A percentile compares a stretch with the other conserved stretches of the same genome.
phyloP scores from a whole-genome alignment of 2,888 invertebrate genomes.

The Neoascia interrupta region DNA sequence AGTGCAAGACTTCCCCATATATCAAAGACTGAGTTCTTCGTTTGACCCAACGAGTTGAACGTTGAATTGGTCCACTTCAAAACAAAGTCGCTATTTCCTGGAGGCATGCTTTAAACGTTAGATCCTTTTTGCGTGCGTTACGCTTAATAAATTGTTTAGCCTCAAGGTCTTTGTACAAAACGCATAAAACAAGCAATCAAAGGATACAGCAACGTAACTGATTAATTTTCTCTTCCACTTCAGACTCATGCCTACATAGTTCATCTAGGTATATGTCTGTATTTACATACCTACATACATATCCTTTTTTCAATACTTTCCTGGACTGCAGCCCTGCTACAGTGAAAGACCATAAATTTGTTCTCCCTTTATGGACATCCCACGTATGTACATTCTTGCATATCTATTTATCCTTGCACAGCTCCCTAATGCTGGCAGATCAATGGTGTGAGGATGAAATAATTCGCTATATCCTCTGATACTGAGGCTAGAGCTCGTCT shows the following conservation, averaged over 20 bases:
- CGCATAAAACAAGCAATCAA: slow-evolving; percentile 10
- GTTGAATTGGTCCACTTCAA: too few species aligned
- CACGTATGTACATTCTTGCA: neutral
- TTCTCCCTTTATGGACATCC: slow-evolving; percentile 17
- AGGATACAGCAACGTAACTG: slow-evolving; percentile 38
- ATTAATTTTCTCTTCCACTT: slow-evolving; percentile 21
- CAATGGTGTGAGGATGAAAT: slow-evolving; percentile 25
- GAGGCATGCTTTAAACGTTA: slow-evolving; percentile 12
- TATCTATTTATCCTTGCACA: neutral
- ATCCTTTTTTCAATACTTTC: neutral
- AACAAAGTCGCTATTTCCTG: neutral
- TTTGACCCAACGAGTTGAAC: too few species aligned
- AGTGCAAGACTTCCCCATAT: too few species aligned
- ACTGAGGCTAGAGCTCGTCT: neutral
- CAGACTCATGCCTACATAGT: too few species aligned
- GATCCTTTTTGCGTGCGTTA: neutral
- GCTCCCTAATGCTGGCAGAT: neutral
- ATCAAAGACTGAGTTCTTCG: too few species aligned
- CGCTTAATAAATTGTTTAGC: slow-evolving; percentile 23
- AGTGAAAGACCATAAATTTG: slow-evolving; percentile 30
- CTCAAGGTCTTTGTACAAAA: slow-evolving; percentile 24
- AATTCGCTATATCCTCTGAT: slow-evolving; percentile 10
- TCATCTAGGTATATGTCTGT: too few species aligned
- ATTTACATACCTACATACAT: neutral
- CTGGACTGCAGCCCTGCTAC: slow-evolving; percentile 11